Evolutionary conservation across 2,113 vertebrate genomes (phyloP).

Genomic region (Gnathonemus echidnorhynchus): DNA sequence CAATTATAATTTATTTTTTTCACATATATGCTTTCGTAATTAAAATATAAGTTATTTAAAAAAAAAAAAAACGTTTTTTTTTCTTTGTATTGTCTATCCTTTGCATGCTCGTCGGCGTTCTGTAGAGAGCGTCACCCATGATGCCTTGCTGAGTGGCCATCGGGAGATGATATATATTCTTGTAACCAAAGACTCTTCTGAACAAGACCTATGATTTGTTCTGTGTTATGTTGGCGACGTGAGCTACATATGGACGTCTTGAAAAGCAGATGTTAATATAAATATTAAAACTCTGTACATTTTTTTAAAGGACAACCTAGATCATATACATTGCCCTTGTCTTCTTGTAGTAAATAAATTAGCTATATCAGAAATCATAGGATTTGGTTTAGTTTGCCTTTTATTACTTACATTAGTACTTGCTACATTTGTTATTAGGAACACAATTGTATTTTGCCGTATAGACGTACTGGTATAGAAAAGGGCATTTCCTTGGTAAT

Average conservation of each 20-base stretch:
- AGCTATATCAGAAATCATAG: not conserved
- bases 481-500: not conserved
- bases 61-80: not conserved
- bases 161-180: not conserved
- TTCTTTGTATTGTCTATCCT: not conserved
- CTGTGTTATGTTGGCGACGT: not conserved
- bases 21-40: not conserved
- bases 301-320: not conserved
- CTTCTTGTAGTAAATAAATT: not conserved
- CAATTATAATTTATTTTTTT: not conserved
- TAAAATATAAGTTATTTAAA: not conserved
- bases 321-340: not conserved
- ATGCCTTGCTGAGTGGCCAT: not conserved
- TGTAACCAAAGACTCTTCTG: not conserved
- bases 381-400: not conserved
- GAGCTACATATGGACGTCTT: not conserved
- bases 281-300: not conserved
- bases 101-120: not conserved
- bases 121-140: not conserved
- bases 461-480: not conserved
- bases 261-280: not conserved
- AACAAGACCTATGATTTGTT: not conserved
- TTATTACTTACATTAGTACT: not conserved
- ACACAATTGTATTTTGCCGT: not conserved
- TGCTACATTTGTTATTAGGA: not conserved